A percentile compares a stretch with the other conserved stretches of the same genome.
These are phyloP conservation scores for Reticulitermes speratus DNA, from an alignment of 1,140 invertebrate genomes.

Conservation along the genomic window DNA sequence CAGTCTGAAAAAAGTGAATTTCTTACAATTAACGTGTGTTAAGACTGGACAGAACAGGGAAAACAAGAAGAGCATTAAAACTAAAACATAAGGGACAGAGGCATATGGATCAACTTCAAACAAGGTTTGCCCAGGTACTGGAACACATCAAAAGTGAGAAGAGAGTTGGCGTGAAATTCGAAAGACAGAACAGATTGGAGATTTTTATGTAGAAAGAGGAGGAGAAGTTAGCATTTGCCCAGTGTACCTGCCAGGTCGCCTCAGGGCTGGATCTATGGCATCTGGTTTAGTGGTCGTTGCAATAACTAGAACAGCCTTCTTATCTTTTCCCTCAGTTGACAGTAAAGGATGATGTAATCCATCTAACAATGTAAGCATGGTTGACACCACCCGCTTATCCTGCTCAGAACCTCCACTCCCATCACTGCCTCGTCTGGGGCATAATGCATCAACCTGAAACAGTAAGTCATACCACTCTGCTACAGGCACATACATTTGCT, in stretches of 20 bases:
- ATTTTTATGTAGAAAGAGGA: too few species aligned
- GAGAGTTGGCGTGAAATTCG: too few species aligned
- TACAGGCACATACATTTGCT: too few species aligned
- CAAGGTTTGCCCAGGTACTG: not conserved
- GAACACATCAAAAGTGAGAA: too few species aligned
- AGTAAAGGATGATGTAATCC: slow-evolving; percentile 45
- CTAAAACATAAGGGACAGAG: not conserved
- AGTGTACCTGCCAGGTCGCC: slow-evolving; percentile 78
- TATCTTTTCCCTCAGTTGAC: too few species aligned
- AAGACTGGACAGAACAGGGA: not conserved
- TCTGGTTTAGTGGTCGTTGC: slow-evolving; percentile 94
- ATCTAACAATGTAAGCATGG: slow-evolving; percentile 59
- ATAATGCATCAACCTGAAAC: slow-evolving; percentile 37
- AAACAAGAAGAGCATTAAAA: not conserved
- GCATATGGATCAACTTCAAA: not conserved
- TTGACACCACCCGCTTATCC: slow-evolving; percentile 53
- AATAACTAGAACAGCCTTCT: slow-evolving; percentile 72
- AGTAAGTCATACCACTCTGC: not conserved
- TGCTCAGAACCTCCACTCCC: slow-evolving; percentile 20
- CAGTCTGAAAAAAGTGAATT: slow-evolving; percentile 51
- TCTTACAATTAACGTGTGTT: too few species aligned
- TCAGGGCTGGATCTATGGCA: slow-evolving; percentile 91
- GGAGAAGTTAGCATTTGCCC: too few species aligned
- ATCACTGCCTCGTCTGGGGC: slow-evolving; percentile 30
- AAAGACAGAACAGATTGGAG: too few species aligned